Conservation (phyloP, 2,888 invertebrate species). For the Apodemia duryi region DNA sequence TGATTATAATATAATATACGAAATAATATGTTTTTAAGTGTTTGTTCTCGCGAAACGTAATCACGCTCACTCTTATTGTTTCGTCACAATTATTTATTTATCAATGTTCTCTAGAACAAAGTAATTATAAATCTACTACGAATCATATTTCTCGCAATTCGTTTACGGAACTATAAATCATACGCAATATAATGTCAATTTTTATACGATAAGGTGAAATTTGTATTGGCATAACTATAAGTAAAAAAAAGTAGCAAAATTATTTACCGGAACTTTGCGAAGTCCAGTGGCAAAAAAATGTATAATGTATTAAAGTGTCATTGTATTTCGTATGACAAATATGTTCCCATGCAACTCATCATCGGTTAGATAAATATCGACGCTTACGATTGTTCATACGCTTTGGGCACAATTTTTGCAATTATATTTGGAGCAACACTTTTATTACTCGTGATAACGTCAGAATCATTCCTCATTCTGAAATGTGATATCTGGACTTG, state of each 20-base stretch:
- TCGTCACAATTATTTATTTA: not conserved
- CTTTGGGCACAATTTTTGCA: constrained; percentile 14
- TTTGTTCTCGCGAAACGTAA: not conserved
- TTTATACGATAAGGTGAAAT: not conserved
- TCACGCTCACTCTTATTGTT: not conserved
- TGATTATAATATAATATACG: not conserved
- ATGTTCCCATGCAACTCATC: not conserved
- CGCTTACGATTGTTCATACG: not conserved
- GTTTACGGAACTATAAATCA: not conserved
- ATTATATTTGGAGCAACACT: constrained; percentile 8
- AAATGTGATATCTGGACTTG: constrained; percentile 13
- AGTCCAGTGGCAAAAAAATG: not conserved
- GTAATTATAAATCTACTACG: not conserved
- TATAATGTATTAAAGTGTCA: not conserved
- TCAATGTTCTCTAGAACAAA: not conserved
- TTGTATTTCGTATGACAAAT: constrained; percentile 8
- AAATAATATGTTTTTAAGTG: not conserved
- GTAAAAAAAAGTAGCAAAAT: not conserved
- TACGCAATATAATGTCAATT: constrained; percentile 9
- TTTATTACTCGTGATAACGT: constrained; percentile 2
- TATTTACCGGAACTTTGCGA: not conserved
- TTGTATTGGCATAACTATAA: not conserved
- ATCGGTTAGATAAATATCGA: not conserved
- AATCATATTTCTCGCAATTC: not conserved
- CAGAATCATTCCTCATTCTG: constrained; percentile 7